Evolutionary conservation across 2,797 vertebrate species (phyloP), one percentile per base, ranked within the genome.

Genomic region (Pseudomugil gertrudae): DNA sequence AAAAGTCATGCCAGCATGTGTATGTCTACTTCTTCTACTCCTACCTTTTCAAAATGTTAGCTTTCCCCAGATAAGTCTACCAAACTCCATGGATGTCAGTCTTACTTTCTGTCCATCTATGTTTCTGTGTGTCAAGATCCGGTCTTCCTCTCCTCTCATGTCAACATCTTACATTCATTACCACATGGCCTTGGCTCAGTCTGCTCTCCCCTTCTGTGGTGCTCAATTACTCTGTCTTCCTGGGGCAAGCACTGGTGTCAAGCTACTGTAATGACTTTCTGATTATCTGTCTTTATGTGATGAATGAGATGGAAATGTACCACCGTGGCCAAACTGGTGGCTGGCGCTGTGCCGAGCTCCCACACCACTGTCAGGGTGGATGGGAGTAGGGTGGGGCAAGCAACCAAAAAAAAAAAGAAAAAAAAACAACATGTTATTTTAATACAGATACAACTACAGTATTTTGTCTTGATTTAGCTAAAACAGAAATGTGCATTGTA

Each of bases 221-320:
- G 94, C 95, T 98, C 96, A 98, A 97, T 98, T 98, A 97, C 85
- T 90, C 93, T 92, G 92, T 96, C 96, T 96, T 98, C 95, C 93
- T 86, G 86, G 91, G 94, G 93, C 92, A 92, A 92, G 92, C 90
- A 93, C 94, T 92, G 93, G 93, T 96, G 95, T 95, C 94, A 96
- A 93, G 95, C 94, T 95, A 95, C 95, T 94, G 95, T 98, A 98
- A 98, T 96, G 96, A 96, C 96, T 98, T 98, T 96, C 95, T 98
- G 96, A 98, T 98, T 97, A 98, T 98, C 95, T 96, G 96, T 96
- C 95, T 96, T 96, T 95, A 96, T 94, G 94, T 98, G 97, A 98
- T 98, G 95, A 98, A 97, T 96, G 96, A 97, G 96, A 97, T 96
- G 95, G 97, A 97, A 97, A 96, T 96, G 95, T 95, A 96, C 94